Conservation (phyloP, 2,797 vertebrate species). For the Hoplostethus atlanticus region DNA sequence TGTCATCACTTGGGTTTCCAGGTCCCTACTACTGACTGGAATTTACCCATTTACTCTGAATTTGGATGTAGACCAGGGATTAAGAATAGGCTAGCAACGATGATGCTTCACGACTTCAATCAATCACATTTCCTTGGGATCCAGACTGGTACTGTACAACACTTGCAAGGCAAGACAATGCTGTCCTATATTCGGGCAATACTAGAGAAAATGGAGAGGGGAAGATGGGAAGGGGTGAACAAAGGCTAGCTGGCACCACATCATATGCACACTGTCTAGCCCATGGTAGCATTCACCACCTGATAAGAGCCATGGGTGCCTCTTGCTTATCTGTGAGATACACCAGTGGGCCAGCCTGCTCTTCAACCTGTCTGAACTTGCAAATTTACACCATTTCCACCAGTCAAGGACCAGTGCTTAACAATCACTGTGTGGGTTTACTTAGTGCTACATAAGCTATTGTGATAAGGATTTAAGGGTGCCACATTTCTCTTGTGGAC, state of each 20-base stretch:
- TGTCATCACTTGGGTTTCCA: not conserved
- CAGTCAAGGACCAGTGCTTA: slow-evolving; percentile 2
- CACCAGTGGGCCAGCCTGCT: slow-evolving; percentile 43
- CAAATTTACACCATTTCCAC: slow-evolving; percentile 43
- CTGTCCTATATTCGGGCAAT: not conserved
- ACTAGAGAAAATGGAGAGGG: not conserved
- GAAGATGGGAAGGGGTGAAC: not conserved
- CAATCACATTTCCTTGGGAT: not conserved
- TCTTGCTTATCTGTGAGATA: slow-evolving; percentile 61
- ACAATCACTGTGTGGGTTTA: slow-evolving; percentile 24
- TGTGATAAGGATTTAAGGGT: slow-evolving; percentile 48
- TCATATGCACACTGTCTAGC: slow-evolving; percentile 2
- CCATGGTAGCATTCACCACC: slow-evolving; percentile 19
- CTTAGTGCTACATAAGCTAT: not conserved
- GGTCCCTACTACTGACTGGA: not conserved
- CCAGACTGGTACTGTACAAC: not conserved
- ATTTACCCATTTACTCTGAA: not conserved
- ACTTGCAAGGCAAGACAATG: not conserved
- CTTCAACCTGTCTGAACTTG: slow-evolving; percentile 43
- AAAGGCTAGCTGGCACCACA: slow-evolving; percentile 13
- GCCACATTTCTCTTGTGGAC: slow-evolving; percentile 38
- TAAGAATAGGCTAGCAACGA: not conserved
- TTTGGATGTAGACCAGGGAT: not conserved
- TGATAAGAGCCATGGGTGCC: slow-evolving; percentile 51
- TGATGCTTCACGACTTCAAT: not conserved